Conservation (phyloP, 1,140 invertebrate species). For the Drosophila parvula region DNA sequence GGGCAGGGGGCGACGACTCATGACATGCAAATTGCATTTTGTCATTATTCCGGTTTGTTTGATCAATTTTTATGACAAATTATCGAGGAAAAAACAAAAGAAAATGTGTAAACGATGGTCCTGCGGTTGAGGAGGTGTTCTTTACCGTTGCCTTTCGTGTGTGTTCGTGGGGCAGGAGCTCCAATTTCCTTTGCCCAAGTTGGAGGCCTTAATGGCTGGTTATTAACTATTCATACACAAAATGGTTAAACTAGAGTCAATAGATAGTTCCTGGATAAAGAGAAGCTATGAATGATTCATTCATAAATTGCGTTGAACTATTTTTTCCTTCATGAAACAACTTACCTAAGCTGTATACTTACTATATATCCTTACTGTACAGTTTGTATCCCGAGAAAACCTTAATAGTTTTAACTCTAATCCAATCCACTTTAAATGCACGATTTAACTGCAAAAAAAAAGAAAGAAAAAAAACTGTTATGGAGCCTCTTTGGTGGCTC, state of each 20-base stretch:
- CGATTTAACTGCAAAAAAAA: not conserved
- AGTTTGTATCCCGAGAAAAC: not conserved
- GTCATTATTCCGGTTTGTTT: conserved; percentile 72
- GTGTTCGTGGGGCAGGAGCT: not conserved
- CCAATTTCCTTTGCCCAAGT: conserved; percentile 16
- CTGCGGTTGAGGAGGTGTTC: not conserved
- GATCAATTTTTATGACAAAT: conserved; percentile 83
- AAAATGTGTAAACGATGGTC: conserved; percentile 17
- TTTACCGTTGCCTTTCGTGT: not conserved
- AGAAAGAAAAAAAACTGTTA: not conserved
- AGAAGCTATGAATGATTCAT: not conserved
- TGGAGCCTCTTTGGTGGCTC: conserved; percentile 1
- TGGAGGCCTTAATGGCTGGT: conserved; percentile 17
- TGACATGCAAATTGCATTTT: conserved; percentile 81
- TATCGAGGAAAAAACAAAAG: conserved; percentile 51
- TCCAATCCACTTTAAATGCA: not conserved
- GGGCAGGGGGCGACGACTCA: conserved; percentile 19
- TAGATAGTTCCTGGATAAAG: not conserved
- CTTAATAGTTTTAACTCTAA: too few species aligned
- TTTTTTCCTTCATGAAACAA: too few species aligned
- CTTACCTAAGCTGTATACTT: not conserved
- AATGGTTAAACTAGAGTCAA: not conserved
- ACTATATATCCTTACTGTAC: not conserved
- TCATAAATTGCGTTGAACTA: conserved; percentile 4
- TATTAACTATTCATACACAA: conserved; percentile 33